phyloP scores from a whole-genome alignment of 2,888 invertebrate genomes.

The Machimus atricapillus region DNA sequence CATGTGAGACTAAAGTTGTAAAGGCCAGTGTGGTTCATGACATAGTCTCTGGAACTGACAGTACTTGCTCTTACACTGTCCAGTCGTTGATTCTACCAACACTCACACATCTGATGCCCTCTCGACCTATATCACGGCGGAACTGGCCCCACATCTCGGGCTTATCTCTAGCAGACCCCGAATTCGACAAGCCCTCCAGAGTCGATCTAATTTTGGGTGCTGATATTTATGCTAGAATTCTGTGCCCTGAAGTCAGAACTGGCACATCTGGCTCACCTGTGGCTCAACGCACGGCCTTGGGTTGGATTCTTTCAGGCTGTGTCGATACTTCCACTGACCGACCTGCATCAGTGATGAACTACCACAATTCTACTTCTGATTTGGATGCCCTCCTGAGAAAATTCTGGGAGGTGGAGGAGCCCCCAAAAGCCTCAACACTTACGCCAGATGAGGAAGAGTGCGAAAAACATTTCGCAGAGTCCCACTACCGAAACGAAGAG shows the following conservation, averaged over 20 bases:
- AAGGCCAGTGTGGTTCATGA: not conserved
- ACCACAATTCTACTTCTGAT: not conserved
- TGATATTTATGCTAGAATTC: not conserved
- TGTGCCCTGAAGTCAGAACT: not conserved
- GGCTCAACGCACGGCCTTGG: not conserved
- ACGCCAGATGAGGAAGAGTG: not conserved
- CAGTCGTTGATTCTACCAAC: not conserved
- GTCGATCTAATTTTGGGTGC: not conserved
- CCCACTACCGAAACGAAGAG: not conserved
- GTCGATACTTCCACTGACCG: not conserved
- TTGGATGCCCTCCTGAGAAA: not conserved
- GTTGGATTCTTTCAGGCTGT: not conserved
- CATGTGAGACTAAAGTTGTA: not conserved
- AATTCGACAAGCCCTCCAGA: not conserved
- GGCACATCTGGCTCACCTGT: not conserved
- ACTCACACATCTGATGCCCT: not conserved
- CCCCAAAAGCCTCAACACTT: not conserved
- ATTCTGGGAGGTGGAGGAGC: conserved; percentile 5
- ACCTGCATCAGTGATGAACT: not conserved
- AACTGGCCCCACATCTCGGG: not conserved
- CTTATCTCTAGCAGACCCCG: not conserved
- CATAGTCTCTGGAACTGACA: not conserved
- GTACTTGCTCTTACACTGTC: not conserved
- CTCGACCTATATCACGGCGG: not conserved
- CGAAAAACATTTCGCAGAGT: not conserved